Evolutionary conservation across 2,888 invertebrate species (phyloP).

Genomic region (Heteromyza rotundicornis): DNA sequence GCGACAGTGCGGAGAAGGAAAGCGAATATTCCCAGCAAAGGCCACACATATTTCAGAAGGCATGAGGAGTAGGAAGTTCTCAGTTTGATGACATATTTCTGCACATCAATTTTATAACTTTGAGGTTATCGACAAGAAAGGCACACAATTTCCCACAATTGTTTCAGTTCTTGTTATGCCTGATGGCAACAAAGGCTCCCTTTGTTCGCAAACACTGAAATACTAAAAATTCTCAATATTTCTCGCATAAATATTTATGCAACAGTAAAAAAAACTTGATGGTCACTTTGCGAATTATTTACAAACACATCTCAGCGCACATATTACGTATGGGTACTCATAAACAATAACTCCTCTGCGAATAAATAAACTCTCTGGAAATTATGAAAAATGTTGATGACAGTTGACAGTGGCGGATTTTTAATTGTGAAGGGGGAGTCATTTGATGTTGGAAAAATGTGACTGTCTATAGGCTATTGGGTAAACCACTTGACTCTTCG

Average conservation of each 20-base stretch:
- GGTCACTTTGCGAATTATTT: slow-evolving; percentile 14
- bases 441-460: too few relatives aligned
- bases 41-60: too few relatives aligned
- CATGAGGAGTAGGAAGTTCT: too few relatives aligned
- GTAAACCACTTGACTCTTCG: too few relatives aligned
- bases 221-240: background rate
- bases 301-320: too few relatives aligned
- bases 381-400: background rate
- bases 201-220: background rate
- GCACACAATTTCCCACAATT: too few relatives aligned
- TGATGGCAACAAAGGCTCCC: background rate
- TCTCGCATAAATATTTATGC: slow-evolving; percentile 11
- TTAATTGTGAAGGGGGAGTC: too few relatives aligned
- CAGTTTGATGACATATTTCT: too few relatives aligned
- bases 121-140: too few relatives aligned
- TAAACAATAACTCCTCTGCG: background rate
- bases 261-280: slow-evolving; percentile 4
- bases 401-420: too few relatives aligned
- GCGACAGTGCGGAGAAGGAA: background rate
- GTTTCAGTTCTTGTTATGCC: background rate
- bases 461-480: too few relatives aligned
- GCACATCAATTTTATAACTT: too few relatives aligned
- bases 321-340: background rate
- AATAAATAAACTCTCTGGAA: background rate
- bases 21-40: background rate